A percentile compares a stretch with the other conserved stretches of the same genome.
Conservation (phyloP, 2,797 vertebrate genomes). For the Diplodus sargus region DNA sequence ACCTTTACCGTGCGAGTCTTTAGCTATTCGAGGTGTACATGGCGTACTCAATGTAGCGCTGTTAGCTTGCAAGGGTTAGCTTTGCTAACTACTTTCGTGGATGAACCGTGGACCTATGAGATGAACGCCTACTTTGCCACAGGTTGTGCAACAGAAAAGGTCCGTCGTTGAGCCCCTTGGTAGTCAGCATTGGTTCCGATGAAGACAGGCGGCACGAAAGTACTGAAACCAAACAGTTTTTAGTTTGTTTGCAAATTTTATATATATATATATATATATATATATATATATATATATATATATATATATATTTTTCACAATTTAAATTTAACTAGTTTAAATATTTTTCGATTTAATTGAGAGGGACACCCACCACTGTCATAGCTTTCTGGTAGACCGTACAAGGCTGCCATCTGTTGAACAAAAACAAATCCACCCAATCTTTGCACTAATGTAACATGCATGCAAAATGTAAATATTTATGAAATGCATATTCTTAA, state of each 20-base stretch:
- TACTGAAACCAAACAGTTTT: not conserved
- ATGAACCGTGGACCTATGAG: not conserved
- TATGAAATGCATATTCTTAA: not conserved
- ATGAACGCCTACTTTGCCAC: conserved; percentile 48
- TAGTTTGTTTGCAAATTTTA: too few relatives aligned
- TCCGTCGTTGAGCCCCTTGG: not conserved
- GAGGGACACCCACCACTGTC: not conserved
- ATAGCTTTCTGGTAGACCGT: not conserved
- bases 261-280: too few relatives aligned
- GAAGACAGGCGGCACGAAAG: too few relatives aligned
- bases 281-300: too few relatives aligned
- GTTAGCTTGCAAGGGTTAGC: conserved; percentile 54
- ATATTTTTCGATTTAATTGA: not conserved
- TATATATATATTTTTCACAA: too few relatives aligned
- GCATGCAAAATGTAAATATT: not conserved
- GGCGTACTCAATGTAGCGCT: conserved; percentile 24
- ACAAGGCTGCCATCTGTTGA: not conserved
- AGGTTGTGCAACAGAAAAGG: conserved; percentile 50
- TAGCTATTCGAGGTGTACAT: conserved; percentile 44
- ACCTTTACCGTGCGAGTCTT: conserved; percentile 19
- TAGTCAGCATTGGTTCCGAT: conserved; percentile 47
- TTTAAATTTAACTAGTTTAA: not conserved
- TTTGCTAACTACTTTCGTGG: conserved; percentile 49
- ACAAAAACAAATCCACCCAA: not conserved
- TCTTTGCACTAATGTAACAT: not conserved